These are phyloP conservation scores for Cliona cf. orientalis DNA, from an alignment of 37 sponge, comb jelly and placozoan genomes.

Conservation along the genomic window DNA sequence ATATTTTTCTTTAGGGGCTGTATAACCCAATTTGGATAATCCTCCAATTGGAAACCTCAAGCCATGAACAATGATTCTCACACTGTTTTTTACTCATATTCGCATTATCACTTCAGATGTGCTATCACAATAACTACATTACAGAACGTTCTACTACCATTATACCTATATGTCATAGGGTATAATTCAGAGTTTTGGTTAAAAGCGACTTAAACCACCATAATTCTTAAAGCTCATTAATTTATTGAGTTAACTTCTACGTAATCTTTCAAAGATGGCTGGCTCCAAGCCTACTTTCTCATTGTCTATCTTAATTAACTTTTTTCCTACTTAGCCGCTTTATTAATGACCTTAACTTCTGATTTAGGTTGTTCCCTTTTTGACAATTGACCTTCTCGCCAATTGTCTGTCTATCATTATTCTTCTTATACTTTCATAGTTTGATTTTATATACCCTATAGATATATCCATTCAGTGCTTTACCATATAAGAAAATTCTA, in stretches of 20 bases:
- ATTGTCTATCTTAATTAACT: constrained; percentile 49
- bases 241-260: constrained; percentile 80
- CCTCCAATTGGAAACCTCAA: constrained; percentile 83
- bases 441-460: constrained; percentile 34
- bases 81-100: constrained; percentile 93
- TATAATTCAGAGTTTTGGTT: constrained; percentile 72
- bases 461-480: constrained; percentile 65
- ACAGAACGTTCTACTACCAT: constrained; percentile 91
- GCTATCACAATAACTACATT: constrained; percentile 55
- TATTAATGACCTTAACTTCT: constrained; percentile 75
- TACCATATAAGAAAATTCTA: constrained; percentile 56
- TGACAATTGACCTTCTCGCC: constrained; percentile 82
- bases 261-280: constrained; percentile 92
- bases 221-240: constrained; percentile 63
- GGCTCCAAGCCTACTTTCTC: constrained; percentile 92
- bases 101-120: constrained; percentile 88
- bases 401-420: constrained; percentile 65
- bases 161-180: background rate
- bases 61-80: constrained; percentile 81
- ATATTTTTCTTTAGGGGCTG: constrained; percentile 70
- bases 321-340: constrained; percentile 64
- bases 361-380: constrained; percentile 84
- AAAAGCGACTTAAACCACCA: constrained; percentile 71
- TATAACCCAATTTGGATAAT: constrained; percentile 81
- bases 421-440: constrained; percentile 81